Base-by-base conservation (phyloP, 1,140 invertebrate genomes). In the Cotesia glomerata region DNA sequence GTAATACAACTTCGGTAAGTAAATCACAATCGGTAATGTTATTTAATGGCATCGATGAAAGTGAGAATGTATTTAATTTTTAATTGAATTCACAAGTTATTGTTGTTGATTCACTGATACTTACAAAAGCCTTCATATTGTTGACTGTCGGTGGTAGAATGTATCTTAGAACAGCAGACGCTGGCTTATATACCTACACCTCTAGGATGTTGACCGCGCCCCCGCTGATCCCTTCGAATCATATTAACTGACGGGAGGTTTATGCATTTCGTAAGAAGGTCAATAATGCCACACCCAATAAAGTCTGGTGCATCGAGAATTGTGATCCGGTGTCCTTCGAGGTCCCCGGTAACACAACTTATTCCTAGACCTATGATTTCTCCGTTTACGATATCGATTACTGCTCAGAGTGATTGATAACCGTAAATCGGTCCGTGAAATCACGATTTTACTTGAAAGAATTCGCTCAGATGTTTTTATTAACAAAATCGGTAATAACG, bases 61-160 rank as follows among this genome's bases (percentile, higher is more conserved):
- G 26, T 26, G 26, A 26, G 26, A 26, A 26, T 26, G 26, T 26
- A 26, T 26, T 26, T 26, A 26, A 26, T 26, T 26, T 26, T 26
- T 26, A 26, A 26, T 26, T 26, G 26, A 9, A n/a, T 18, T 11
- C 64, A 69, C 66, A 39, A 49, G 35, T 35, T 49, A 32, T 58
- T 74, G 51, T 26, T 26, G 26, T 26, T 26, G 26, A 26, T 26
- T 26, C 72, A 79, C 76, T 75, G 62, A 76, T 87, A 87, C 86
- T 87, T 85, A 87, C 86, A 75, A 87, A 79, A 79, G 77, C 80
- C 78, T 86, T 87, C 86, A 87, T 87, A 79, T 80, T 84, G 82
- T 70, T 78, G 79, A 78, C 76, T 79, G 80, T 81, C 78, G 39
- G 78, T 83, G 74, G 80, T 74, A 80, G 82, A 87, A 79, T 86